Base-by-base conservation (phyloP, 2,888 invertebrate species). In the Quadroppia sp. region DNA sequence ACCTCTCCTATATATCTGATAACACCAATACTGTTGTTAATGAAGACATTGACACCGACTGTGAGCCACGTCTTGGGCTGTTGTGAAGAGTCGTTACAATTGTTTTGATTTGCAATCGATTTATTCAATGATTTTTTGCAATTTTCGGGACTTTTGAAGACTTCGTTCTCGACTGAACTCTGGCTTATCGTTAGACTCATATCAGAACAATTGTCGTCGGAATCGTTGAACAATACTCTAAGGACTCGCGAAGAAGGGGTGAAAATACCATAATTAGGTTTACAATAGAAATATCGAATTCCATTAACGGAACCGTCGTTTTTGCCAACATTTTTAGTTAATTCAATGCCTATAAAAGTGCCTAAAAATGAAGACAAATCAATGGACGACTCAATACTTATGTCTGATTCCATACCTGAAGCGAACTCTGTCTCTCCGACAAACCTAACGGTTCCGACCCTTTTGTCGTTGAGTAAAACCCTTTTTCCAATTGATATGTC, bases 271-370 rank as follows among this genome's bases (percentile, higher is more conserved):
- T 82, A 83, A 20, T 81, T 80, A 11, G 80, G 80, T 28, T 79
- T 78, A 78, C 85, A 85, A 11, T 80, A 80, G 77, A 85, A 85
- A 79, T 85, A 85, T 17, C 82, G 79, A 72, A 82, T 80, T 80
- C 83, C 83, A 74, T 84, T 80, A 30, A 84, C 83, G 13, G 82
- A 80, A 30, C 85, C 85, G 79, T 85, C 83, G 79, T 85, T 83
- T 77, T 82, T 83, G 3, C 85, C 85, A 70, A 82, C 81, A 2
- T 82, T 79, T 59, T 82, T 82, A 73, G 82, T 82, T 61, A 85
- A 79, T 77, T 85, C 84, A 61, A 85, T 81, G n/a, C 85, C 85
- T 80, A 82, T 83, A 83, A 84, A 84, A 15, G 78, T 78, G 50
- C 84, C 84, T 83, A 76, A 0, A 74, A 72, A 71, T 74, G 61